phyloP scores from a whole-genome alignment of 2,113 vertebrate species.

The Piliocolobus tephrosceles region DNA sequence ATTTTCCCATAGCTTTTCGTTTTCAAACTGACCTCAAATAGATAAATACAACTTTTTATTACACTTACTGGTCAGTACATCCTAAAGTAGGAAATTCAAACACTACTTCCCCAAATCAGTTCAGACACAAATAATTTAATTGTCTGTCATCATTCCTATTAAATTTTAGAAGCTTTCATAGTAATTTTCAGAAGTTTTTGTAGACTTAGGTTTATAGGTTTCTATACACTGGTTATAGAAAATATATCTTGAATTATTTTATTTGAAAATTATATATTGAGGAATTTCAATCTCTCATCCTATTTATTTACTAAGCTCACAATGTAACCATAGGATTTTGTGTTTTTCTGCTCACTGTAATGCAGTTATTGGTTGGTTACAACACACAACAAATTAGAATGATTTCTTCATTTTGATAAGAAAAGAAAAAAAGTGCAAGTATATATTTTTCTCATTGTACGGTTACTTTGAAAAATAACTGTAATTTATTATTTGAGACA shows the following conservation, averaged over 20 bases:
- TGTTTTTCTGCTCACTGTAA: neutral
- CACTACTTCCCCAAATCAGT: neutral
- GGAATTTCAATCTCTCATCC: neutral
- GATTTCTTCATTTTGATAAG: neutral
- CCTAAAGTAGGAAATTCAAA: neutral
- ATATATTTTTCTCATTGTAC: neutral
- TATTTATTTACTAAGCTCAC: neutral
- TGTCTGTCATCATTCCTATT: neutral
- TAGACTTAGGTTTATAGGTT: neutral
- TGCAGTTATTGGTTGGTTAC: neutral
- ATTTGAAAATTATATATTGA: neutral
- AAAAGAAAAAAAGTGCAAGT: neutral
- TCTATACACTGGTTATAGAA: neutral
- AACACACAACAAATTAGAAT: neutral
- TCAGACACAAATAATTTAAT: neutral
- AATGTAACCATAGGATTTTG: neutral
- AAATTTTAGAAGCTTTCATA: neutral
- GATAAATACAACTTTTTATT: neutral
- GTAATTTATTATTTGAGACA: neutral
- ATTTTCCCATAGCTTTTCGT: neutral
- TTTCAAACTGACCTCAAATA: neutral
- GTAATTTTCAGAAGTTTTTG: neutral
- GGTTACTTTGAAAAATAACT: neutral
- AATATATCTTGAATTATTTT: neutral
- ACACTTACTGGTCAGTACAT: accelerated